Evolutionary conservation across 2,888 invertebrate species (phyloP), one percentile per base, ranked within the genome.

Genomic region (Hipparchia semele): DNA sequence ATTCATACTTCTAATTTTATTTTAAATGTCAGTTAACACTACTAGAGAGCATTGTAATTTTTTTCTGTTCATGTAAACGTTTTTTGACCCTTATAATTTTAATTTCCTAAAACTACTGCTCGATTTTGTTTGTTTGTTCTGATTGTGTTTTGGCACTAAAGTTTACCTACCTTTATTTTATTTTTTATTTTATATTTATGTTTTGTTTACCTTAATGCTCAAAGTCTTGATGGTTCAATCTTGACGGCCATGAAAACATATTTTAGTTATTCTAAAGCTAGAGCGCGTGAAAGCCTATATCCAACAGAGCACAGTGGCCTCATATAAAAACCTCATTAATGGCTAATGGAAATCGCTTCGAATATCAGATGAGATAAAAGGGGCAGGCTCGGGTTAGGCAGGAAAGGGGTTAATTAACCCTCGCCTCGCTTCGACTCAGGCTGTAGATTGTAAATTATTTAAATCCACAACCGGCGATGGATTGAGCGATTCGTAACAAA

Each of bases 351-450:
- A 73, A 73, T 75, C 71, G 71, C 46, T 73, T 56, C 56, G 71
- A 73, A 71, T 72, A 72, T 75, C 72, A 54, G 61, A 75, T 66
- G 71, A 73, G 73, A 75, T 75, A 69, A 75, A 75, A 65, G 61
- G 68, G 66, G 58, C 49, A 33, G 49, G 71, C 58, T 65, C 53
- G 54, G 68, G 58, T 56, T 67, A 61, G 64, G 23, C 67, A 62
- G 61, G 64, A 67, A 68, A 62, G 64, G 66, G 51, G 64, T 67
- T 70, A 72, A 72, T 75, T 72, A 75, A 39, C 39, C 54, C 61
- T 53, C 45, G 51, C 69, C 58, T 64, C 46, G 49, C 51, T 64
- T 8, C 46, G 46, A 49, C 23, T 68, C 58, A 58, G 68, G 56
- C 46, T 56, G 58, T 46, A 58, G 58, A 68, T 68, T 59, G 58